phyloP scores from a whole-genome alignment of 2,113 vertebrate species.

The Alouatta palliata region DNA sequence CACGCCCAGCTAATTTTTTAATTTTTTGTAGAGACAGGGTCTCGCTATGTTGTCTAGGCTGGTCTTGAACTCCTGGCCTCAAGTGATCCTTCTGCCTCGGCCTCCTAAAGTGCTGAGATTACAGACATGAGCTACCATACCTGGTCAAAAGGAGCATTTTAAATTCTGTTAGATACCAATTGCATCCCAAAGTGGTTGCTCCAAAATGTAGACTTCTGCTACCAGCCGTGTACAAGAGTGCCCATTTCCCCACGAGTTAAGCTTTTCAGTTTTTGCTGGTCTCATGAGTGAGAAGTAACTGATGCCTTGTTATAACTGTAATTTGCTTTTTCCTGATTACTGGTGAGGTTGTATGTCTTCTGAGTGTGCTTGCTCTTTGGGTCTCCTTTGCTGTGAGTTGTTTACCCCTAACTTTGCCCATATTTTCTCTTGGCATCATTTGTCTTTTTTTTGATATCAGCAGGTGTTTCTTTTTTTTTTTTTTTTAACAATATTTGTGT shows the following conservation, averaged over 20 bases:
- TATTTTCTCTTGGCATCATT: background rate
- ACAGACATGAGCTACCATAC: too few relatives aligned
- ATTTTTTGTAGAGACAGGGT: too few relatives aligned
- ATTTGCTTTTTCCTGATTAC: slow-evolving; percentile 11
- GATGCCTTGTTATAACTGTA: background rate
- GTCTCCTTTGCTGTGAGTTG: slow-evolving; percentile 36
- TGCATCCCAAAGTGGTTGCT: background rate
- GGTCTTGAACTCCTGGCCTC: too few relatives aligned
- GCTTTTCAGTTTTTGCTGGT: slow-evolving; percentile 15
- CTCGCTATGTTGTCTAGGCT: too few relatives aligned
- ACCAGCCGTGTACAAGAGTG: background rate
- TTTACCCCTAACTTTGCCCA: background rate
- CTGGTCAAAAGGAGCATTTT: background rate
- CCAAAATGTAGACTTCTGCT: background rate
- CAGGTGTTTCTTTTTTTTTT: background rate
- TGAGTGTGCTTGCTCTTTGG: background rate
- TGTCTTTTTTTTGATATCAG: slow-evolving; percentile 25
- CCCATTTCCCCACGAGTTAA: background rate
- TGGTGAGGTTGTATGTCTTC: background rate
- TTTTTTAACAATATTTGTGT: too few relatives aligned
- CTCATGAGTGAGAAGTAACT: background rate
- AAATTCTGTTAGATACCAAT: background rate
- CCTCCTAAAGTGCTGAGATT: too few relatives aligned
- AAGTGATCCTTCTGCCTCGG: too few relatives aligned
- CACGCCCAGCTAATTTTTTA: too few relatives aligned